A percentile compares a stretch with the other conserved stretches of the same genome.
These are phyloP conservation scores for Enoplosus armatus DNA, from an alignment of 2,797 vertebrate genomes.

Conservation along the genomic window DNA sequence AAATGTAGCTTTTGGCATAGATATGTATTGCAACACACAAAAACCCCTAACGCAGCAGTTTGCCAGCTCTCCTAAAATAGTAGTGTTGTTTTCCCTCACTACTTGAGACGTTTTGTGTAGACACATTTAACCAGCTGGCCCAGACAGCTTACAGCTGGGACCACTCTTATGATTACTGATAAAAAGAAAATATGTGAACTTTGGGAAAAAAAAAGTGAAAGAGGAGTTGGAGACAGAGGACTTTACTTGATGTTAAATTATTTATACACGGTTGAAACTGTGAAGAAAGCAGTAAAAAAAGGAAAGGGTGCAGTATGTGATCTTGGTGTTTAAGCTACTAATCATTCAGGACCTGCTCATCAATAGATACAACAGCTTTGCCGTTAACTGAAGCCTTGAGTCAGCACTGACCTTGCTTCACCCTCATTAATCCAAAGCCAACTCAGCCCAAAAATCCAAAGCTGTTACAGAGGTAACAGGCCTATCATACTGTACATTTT, in stretches of 20 bases:
- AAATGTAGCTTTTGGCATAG: conserved; percentile 69
- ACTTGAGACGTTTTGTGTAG: conserved; percentile 47
- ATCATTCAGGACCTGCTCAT: conserved; percentile 65
- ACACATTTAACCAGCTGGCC: conserved; percentile 57
- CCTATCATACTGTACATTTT: background rate
- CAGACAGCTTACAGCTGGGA: conserved; percentile 28
- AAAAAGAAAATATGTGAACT: conserved; percentile 31
- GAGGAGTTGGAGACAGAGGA: background rate
- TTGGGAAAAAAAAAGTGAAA: background rate
- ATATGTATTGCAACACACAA: conserved; percentile 63
- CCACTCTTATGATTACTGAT: conserved; percentile 37
- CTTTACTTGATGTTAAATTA: conserved; percentile 33
- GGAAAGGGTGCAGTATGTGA: conserved; percentile 22
- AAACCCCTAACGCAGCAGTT: conserved; percentile 68
- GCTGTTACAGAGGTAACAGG: conserved; percentile 13
- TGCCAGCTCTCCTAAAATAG: conserved; percentile 64
- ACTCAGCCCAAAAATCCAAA: conserved; percentile 63
- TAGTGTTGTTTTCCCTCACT: conserved; percentile 54
- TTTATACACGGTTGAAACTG: conserved; percentile 10
- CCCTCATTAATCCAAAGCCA: conserved; percentile 71
- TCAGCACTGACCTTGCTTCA: conserved; percentile 67
- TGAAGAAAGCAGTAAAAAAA: conserved; percentile 12
- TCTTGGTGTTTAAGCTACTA: conserved; percentile 42
- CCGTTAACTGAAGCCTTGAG: conserved; percentile 56
- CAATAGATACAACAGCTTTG: conserved; percentile 58